Evolutionary conservation across 2,797 vertebrate species (phyloP).

Genomic region (Poecilia gillii): DNA sequence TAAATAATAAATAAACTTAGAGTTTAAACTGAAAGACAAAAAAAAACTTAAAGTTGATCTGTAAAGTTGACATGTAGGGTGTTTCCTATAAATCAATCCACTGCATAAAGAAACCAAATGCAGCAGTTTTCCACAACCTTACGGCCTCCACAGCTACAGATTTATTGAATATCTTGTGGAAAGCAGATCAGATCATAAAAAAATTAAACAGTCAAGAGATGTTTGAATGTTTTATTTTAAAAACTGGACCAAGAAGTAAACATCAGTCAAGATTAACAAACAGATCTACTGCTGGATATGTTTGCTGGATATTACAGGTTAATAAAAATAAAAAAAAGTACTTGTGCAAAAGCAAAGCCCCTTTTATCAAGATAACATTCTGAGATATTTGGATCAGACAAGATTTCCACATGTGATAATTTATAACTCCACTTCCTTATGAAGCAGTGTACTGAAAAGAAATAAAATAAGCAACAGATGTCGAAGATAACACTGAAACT

Average conservation of each 20-base stretch:
- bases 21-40: no score
- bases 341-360: constrained; percentile 26
- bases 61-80: background rate
- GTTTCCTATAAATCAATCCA: background rate
- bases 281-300: constrained; percentile 2
- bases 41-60: background rate
- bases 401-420: background rate
- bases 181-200: background rate
- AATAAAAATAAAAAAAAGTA: constrained; percentile 31
- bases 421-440: background rate
- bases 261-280: constrained; percentile 34
- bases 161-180: background rate
- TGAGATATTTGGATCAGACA: background rate
- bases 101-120: background rate
- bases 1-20: no score
- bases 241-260: constrained; percentile 55
- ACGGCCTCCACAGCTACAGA: background rate
- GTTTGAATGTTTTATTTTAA: constrained; percentile 70
- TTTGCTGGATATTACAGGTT: constrained; percentile 17
- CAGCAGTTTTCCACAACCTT: background rate
- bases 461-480: background rate
- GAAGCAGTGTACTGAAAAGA: background rate
- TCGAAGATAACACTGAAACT: background rate
- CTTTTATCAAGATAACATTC: background rate
- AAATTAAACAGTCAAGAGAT: constrained; percentile 2